phyloP scores from a whole-genome alignment of 2,797 vertebrate species.

The Premnoplex brunnescens region DNA sequence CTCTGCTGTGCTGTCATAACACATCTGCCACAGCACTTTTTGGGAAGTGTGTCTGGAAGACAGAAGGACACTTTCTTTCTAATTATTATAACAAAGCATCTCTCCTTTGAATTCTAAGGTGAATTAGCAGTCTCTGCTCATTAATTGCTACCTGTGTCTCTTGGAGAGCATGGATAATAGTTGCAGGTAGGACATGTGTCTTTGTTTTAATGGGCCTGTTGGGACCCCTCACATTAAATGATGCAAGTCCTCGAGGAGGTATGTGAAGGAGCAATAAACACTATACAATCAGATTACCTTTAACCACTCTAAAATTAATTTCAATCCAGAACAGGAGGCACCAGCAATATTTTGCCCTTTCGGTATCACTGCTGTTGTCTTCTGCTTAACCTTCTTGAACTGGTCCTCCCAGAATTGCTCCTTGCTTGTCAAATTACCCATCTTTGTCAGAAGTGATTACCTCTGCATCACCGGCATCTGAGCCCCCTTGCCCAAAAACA shows the following conservation, averaged over 20 bases:
- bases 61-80: conserved; percentile 11
- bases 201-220: conserved; percentile 9
- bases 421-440: background rate
- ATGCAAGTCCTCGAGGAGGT: background rate
- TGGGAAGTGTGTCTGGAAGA: background rate
- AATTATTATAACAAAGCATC: background rate
- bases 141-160: background rate
- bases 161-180: background rate
- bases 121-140: conserved; percentile 30
- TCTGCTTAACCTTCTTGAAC: background rate
- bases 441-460: background rate
- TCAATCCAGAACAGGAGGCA: background rate
- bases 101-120: background rate
- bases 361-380: background rate
- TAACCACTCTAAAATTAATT: conserved; percentile 12
- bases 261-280: background rate
- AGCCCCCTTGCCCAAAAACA: background rate
- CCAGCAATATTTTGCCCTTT: background rate
- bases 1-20: background rate
- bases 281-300: background rate
- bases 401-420: background rate
- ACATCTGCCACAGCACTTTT: background rate
- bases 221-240: conserved; percentile 7
- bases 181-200: background rate
- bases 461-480: background rate